Base-by-base conservation (phyloP, 2,888 invertebrate genomes). In the Acanthosepion lycidas region DNA sequence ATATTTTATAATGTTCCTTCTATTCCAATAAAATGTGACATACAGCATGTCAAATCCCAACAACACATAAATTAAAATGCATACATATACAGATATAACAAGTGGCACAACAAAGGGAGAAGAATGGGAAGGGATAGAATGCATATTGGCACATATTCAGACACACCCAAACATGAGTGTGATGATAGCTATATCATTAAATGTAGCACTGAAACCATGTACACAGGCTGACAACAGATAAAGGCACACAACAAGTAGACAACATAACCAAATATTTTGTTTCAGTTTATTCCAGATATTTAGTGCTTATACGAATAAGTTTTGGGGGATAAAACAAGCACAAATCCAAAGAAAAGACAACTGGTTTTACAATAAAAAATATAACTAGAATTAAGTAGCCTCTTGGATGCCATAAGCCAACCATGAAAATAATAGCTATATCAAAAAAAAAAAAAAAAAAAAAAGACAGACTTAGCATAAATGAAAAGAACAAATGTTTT, bases 121-220 rank as follows among this genome's bases (percentile, higher is more conserved):
- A n/a, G 78, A 33, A n/a, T 12, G n/a, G n/a, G n/a, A 78, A 78
- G n/a, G 78, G 33, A n/a, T 5, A 78, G 78, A 78, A 78, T 78
- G n/a, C 33, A 78, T n/a, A 78, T 78, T 78, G 78, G 78, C 78
- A 78, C 78, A 78, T 78, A 59, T 59, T 59, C 59, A 78, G 78
- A 33, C 78, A 78, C 78, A n/a, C 33, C 33, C n/a, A 78, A 78
- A 78, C 33, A 78, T n/a, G 78, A 78, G 78, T 12, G 78, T 78
- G 78, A 33, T 33, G n/a, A 78, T 4, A 78, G 78, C 59, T 59
- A 59, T 59, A 59, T 59, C 59, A 59, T 59, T 59, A 59, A 59
- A 59, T 59, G 59, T 59, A n/a, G 78, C 33, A 78, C 20, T 78
- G 78, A n/a, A 78, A 78, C 78, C 18, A 59, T 59, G 23, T 23